Base-by-base conservation (phyloP, 2,113 vertebrate species). In the Phoxinus phoxinus region DNA sequence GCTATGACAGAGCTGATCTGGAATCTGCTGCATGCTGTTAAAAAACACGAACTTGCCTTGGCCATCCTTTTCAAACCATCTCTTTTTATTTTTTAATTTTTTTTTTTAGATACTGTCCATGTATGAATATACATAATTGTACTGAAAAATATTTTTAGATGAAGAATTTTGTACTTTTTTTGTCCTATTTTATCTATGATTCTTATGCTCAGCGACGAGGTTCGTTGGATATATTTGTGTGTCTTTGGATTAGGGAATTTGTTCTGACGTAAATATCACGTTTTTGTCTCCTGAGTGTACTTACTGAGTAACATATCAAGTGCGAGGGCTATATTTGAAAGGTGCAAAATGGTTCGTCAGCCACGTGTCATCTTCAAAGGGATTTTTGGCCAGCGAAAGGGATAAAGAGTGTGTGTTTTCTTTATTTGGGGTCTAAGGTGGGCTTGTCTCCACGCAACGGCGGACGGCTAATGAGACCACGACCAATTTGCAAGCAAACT, bases 141-240 rank as follows among this genome's bases (percentile, higher is more conserved):
- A 69, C 86, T 87, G 41, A 73, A 79, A 84, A 85, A 80, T 89
- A 65, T 93, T 91, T 93, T 92, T 90, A 89, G 89, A 88, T 72
- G 69, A 83, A 71, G 84, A 65, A 56, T 84, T 86, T 85, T 90
- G 56, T 77, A 80, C 58, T 67, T 30, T 82, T 30, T 87, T 87
- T 84, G 35, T 85, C 77, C 82, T 83, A 35, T 87, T 87, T 86
- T 75, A 84, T 89, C 71, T 69, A 35, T 37, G 76, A 19, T 73
- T 89, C 73, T 84, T 65, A 56, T n/a, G 48, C 59, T 84, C 67
- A 30, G 56, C 4, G 46, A 83, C 6, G 8, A 32, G 61, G 37
- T 56, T 58, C 73, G 53, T 75, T 83, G 77, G 73, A 9, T 15
- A 46, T 37, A 53, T 77, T 30, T 85, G n/a, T 87, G 32, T 53